Base-by-base conservation (phyloP, 1,140 invertebrate genomes). In the Lepidurus arcticus region DNA sequence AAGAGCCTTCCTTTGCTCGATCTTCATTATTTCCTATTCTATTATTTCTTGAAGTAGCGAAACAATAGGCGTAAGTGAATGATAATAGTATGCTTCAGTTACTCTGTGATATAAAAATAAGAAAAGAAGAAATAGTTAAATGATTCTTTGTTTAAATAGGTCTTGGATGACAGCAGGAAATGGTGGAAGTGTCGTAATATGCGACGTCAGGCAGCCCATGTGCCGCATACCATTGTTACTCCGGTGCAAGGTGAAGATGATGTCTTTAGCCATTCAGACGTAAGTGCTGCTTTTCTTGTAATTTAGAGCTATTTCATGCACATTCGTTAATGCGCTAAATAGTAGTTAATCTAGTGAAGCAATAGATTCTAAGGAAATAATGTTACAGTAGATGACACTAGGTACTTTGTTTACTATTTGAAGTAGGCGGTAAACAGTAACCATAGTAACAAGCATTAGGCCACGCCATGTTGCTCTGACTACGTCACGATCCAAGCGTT, bases 161-260 rank as follows among this genome's bases (percentile, higher is more conserved):
- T 98, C 65, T 86, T 99, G 75, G 97, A 98, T 84, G 95, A 97
- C 85, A 92, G 91, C 53, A 89, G 96, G 81, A 99, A 99, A 85
- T 99, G 97, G 97, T 99, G 97, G 97, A 97, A 97, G 86, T 93
- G 96, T 79, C 89, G 94, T 78, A 99, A 99, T 85, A 89, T 90
- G 43, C 89, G 91, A 80, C 94, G 94, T 6, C 90, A 94, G 83
- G 88, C 94, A 9, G 97, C 95, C 45, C 96, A 98, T 85, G 97
- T 98, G 74, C 97, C 97, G 0, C 95, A 98, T 86, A 99, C 97
- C 26, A 99, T 99, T 84, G 94, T 99, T 45, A 91, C 93, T 16
- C 89, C 91, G 8, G 78, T 81, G 65, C 80, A 80, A 5, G 88
- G 83, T 65, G 82, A 86, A 73, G 88, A 87, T 81, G 90, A 91